Conservation (phyloP, 2,797 vertebrate genomes). For the Sphaeramia orbicularis region DNA sequence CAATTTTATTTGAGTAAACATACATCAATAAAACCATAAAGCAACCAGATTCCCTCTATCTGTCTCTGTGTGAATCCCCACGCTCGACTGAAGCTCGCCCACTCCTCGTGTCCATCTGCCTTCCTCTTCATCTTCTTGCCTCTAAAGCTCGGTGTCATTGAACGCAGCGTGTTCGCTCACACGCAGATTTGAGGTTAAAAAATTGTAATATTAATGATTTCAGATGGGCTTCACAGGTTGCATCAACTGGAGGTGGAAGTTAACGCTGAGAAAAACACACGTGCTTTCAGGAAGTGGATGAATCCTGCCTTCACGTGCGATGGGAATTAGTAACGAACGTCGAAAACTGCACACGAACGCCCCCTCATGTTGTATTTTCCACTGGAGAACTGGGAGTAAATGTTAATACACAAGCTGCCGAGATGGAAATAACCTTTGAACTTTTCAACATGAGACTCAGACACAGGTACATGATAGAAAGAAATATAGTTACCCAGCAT, state of each 20-base stretch:
- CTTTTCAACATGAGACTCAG: too few relatives aligned
- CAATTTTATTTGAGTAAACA: conserved; percentile 62
- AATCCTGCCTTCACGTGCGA: too few relatives aligned
- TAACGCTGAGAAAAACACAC: conserved; percentile 5
- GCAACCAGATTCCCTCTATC: conserved; percentile 8
- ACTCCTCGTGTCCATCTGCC: conserved; percentile 5
- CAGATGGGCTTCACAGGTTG: conserved; percentile 5
- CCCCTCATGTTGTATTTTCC: too few relatives aligned
- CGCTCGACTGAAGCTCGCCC: conserved; percentile 3
- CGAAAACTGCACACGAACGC: too few relatives aligned
- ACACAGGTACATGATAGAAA: too few relatives aligned
- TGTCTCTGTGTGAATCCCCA: background rate
- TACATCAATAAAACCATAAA: conserved; percentile 54
- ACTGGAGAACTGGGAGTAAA: too few relatives aligned
- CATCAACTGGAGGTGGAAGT: conserved; percentile 12
- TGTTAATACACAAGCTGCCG: too few relatives aligned
- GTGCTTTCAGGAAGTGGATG: background rate
- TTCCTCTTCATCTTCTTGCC: background rate
- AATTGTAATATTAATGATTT: conserved; percentile 13
- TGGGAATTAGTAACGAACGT: too few relatives aligned
- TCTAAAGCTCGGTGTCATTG: background rate
- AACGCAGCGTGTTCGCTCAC: background rate
- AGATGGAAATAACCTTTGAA: too few relatives aligned
- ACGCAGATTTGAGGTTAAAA: background rate
- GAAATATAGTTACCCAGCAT: too few relatives aligned